Base-by-base conservation (phyloP, 1,140 invertebrate species). In the Muscidifurax raptorellus region DNA sequence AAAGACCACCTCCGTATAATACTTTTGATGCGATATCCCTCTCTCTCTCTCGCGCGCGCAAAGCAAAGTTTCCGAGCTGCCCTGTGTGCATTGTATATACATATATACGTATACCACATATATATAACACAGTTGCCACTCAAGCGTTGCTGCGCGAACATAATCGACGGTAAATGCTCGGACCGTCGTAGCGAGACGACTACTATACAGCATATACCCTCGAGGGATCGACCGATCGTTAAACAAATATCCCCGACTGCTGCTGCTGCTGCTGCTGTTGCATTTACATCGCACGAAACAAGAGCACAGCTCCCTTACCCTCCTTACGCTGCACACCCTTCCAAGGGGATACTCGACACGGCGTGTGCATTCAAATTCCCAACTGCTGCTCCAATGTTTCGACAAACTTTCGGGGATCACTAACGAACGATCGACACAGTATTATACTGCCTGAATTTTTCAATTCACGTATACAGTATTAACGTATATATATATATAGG, bases 141-240 rank as follows among this genome's bases (percentile, higher is more conserved):
- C 47, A 52, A 59, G 22, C 22, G 18, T 7, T n/a, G 18, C 22
- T 10, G 22, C 22, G 52, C 13, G 12, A 44, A 80, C 64, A 47
- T 80, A 80, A 80, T 80, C 66, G 64, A 27, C n/a, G n/a, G 78
- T 71, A 80, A 80, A 80, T 44, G 66, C 6, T 47, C 15, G 78
- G 66, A 12, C 44, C 12, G n/a, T 30, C 12, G n/a, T 30, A 25
- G 64, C 18, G 36, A 40, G 36, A 40, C 36, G 36, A 40, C 36
- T 40, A 40, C 52, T 1, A 59, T 22, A 22, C 52, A n/a, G n/a
- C n/a, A n/a, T 59, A 22, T 18, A 13, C 1, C 12, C 67, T 7
- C 67, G 30, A 71, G 67, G 67, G 67, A 28, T 71, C 40, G 44
- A 72, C 22, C 32, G 44, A 72, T 81, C 80, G 40, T 81, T 81